Base-by-base conservation (phyloP, 2,888 invertebrate genomes). In the Latrodectus hesperus region DNA sequence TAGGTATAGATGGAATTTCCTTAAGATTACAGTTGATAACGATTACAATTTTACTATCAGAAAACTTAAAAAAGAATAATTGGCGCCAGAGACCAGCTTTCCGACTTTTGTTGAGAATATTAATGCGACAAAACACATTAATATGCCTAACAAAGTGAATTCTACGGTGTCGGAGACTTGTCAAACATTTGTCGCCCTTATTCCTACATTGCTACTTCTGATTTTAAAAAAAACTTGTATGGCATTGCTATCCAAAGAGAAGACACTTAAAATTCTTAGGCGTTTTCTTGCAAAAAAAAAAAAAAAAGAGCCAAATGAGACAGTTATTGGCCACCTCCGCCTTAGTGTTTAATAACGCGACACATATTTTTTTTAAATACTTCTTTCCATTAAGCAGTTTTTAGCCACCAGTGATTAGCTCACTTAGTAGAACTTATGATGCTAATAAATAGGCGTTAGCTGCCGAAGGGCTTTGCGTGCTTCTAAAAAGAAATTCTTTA, bases 301-400 rank as follows among this genome's bases (percentile, higher is more conserved):
- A 26, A 49, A 64, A 72, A 22, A n/a, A 55, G 1, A 9, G 51
- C 10, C 26, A 64, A 65, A 17, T 65, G 65, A 51, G 17, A 22
- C 72, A 80, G 65, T 81, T 64, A 81, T 81, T 73, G 26, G 81
- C 81, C 65, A 73, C 73, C 81, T 73, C 52, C 71, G 64, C 71
- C 51, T 14, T 53, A 6, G 22, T 38, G 14, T 55, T 55, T 55
- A 55, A 55, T 55, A 55, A 55, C 10, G 14, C 22, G 55, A 55
- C 11, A 12, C 14, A 1, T 10, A 1, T 55, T 14, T 10, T 55
- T 14, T 55, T 14, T 55, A 1, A 1, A 12, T 55, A 12, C 14
- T 55, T 55, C 55, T 55, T 55, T 55, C 55, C 55, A 55, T 14
- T 12, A 12, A 1, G 55, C 22, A 22, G 22, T 22, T 55, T 55